Base-by-base conservation (phyloP, 2,888 invertebrate species). In the Campaea margaritaria region DNA sequence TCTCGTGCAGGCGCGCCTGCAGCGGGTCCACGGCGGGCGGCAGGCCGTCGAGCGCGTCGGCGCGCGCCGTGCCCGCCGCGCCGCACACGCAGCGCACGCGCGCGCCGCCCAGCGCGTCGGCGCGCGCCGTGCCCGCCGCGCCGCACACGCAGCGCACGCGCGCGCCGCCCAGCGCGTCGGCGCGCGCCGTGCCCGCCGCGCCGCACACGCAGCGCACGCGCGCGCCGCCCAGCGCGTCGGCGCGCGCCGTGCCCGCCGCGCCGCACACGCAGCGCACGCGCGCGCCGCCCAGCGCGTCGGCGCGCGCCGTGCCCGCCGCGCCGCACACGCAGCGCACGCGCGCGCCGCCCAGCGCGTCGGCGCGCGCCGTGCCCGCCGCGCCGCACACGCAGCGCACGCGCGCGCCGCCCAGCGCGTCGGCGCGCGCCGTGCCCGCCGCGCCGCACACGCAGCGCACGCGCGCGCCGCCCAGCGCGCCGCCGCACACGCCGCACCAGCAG, bases 1-100 rank as follows among this genome's bases (percentile, higher is more conserved):
- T 96, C 86, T 97, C 96, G 81, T 96, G 95, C 76, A 98, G 93
- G 67, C 97, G 91, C 66, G 94, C 94, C 85, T 97, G 97, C 67
- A 96, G 93, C 63, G 96, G 95, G 79, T 96, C 96, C 65, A 93
- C 91, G 61, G 95, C 93, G 42, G 95, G 94, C 62, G 96, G 94
- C 77, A 97, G 91, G 44, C 97, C 97, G 85, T 97, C 96, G 43
- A 95, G 93, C 65, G 95, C 93, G 76, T 95, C 96, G 52, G 95
- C 79, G 64, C 94, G 81, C 36, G 66, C 62, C 36, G 51, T 43
- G 48, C 46, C 61, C 27, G 43, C 65, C 52, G 72, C 76, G 38
- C 73, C 78, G 68, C 80, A 72, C 68, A 74, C 75, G 72, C 78
- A 74, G 28, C 76, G 70, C 68, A 58, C 72, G n/a, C 70, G 65